These are phyloP conservation scores for Zootoca vivipara DNA, from an alignment of 2,113 vertebrate species.

Conservation along the genomic window DNA sequence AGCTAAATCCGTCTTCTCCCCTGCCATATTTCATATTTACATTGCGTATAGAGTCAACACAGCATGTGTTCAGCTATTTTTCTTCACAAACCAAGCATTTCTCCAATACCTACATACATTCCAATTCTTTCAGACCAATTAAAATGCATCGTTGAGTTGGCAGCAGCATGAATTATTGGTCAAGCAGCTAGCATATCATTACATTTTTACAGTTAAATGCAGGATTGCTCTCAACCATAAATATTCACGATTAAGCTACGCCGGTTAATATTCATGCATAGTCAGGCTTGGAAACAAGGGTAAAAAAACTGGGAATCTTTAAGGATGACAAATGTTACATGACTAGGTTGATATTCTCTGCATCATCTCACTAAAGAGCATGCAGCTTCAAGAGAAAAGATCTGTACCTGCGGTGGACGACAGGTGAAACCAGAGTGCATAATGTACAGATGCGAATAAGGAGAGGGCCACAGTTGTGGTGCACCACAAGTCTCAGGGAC, in stretches of 20 bases:
- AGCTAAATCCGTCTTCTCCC: not conserved
- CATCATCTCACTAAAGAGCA: not conserved
- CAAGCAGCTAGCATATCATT: constrained; percentile 47
- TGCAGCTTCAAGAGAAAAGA: not conserved
- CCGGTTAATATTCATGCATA: constrained; percentile 47
- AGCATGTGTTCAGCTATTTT: not conserved
- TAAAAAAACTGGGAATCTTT: constrained; percentile 32
- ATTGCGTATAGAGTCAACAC: not conserved
- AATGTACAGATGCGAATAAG: not conserved
- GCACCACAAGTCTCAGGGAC: not conserved
- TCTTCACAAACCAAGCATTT: not conserved
- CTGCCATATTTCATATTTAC: not conserved
- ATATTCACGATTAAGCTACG: constrained; percentile 49
- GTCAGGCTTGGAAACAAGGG: constrained; percentile 31
- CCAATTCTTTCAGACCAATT: constrained; percentile 48
- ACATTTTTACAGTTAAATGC: constrained; percentile 61
- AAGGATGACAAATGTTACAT: not conserved
- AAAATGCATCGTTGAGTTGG: constrained; percentile 52
- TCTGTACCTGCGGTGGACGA: not conserved
- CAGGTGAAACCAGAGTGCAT: not conserved
- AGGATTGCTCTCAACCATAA: constrained; percentile 55
- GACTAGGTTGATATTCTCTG: not conserved
- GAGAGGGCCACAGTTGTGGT: not conserved
- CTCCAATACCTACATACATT: constrained; percentile 41
- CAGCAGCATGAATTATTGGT: constrained; percentile 58